These are phyloP conservation scores for Liopterus haemorrhoidalis DNA, from an alignment of 2,888 invertebrate genomes.

Conservation along the genomic window DNA sequence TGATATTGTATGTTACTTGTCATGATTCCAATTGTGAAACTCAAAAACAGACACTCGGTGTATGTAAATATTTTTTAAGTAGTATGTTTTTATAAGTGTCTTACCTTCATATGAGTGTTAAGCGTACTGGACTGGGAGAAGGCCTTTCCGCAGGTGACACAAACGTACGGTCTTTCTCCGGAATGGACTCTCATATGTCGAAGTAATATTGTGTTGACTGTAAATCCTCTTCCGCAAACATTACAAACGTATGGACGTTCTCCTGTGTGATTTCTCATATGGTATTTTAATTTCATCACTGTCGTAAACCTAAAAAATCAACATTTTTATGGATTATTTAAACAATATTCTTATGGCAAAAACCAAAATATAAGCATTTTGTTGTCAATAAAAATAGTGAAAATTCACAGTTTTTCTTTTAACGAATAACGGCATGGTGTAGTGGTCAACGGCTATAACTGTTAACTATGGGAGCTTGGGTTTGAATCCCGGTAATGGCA, in stretches of 20 bases:
- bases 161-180: conserved; percentile 46
- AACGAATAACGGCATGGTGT: too few species aligned
- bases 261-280: conserved; percentile 47
- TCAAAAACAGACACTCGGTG: neutral
- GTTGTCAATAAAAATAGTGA: too few species aligned
- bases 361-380: conserved; percentile 2
- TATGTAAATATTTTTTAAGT: neutral
- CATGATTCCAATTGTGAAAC: neutral
- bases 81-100: neutral
- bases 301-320: conserved; percentile 43
- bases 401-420: too few species aligned
- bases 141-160: conserved; percentile 46
- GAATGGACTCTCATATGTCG: conserved; percentile 47
- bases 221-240: conserved; percentile 46
- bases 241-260: conserved; percentile 46
- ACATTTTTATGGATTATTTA: neutral
- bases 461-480: too few species aligned
- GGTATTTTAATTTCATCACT: conserved; percentile 47
- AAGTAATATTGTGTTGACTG: conserved; percentile 45
- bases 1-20: neutral
- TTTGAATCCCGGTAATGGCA: too few species aligned
- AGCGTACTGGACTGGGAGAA: conserved; percentile 46
- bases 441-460: too few species aligned
- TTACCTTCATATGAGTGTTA: conserved; percentile 47
- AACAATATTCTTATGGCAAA: neutral